A percentile compares a stretch with the other conserved stretches of the same genome.
These are phyloP conservation scores for Eretmochelys imbricata DNA, from an alignment of 2,113 vertebrate genomes.

Conservation along the genomic window DNA sequence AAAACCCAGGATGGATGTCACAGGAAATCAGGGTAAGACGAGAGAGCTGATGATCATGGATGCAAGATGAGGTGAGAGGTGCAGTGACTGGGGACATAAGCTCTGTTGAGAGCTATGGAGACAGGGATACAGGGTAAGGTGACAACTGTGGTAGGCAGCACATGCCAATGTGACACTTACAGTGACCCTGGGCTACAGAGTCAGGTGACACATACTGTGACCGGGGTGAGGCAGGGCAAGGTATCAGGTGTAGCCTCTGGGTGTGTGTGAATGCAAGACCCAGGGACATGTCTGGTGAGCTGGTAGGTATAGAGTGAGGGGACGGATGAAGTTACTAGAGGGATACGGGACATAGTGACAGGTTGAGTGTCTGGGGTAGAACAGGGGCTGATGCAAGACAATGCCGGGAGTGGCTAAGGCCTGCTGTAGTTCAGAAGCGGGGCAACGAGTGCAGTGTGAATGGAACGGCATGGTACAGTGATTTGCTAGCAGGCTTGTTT, in stretches of 20 bases:
- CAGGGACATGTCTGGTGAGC: not conserved
- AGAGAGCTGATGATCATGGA: not conserved
- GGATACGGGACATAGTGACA: not conserved
- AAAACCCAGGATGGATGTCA: not conserved
- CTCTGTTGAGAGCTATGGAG: not conserved
- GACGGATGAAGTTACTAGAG: not conserved
- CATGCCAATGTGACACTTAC: not conserved
- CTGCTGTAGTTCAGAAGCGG: fast-evolving
- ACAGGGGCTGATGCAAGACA: fast-evolving
- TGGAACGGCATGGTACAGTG: not conserved
- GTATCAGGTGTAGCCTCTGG: fast-evolving
- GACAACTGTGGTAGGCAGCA: not conserved
- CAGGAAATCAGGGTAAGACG: not conserved
- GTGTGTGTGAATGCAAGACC: fast-evolving
- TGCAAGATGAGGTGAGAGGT: not conserved
- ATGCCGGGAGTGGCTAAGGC: not conserved
- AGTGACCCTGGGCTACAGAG: fast-evolving
- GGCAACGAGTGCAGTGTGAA: not conserved
- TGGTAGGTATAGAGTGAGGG: not conserved
- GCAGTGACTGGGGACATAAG: not conserved
- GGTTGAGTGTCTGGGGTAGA: not conserved
- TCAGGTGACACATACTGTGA: not conserved
- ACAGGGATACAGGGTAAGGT: not conserved
- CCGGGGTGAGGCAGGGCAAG: fast-evolving
- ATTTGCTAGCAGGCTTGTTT: fast-evolving